These are phyloP conservation scores for Heterodera schachtii DNA, from an alignment of 1,140 invertebrate genomes.

Conservation along the genomic window DNA sequence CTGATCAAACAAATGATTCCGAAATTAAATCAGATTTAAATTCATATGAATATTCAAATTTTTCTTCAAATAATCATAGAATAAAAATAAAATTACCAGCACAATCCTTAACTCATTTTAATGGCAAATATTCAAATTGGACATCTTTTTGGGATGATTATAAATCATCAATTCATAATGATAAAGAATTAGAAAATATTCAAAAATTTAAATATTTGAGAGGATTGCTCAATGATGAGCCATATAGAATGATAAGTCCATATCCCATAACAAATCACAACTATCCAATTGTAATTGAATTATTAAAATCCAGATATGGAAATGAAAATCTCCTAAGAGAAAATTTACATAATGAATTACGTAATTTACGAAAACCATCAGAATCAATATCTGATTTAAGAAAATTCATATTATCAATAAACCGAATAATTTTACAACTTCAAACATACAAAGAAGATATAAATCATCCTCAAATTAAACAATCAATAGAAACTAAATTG, in stretches of 20 bases:
- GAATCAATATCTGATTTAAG: not conserved
- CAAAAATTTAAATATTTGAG: not conserved
- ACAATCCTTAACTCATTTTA: not conserved
- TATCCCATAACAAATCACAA: not conserved
- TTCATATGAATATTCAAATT: too few relatives aligned
- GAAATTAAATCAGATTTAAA: too few relatives aligned
- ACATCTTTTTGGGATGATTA: not conserved
- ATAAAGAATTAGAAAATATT: not conserved
- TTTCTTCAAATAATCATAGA: not conserved
- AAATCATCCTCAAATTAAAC: not conserved
- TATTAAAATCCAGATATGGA: not conserved
- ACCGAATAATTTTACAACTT: not conserved
- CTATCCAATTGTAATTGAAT: not conserved
- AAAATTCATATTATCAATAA: not conserved
- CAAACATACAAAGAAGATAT: not conserved
- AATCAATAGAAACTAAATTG: not conserved
- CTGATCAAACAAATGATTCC: not conserved
- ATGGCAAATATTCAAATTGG: not conserved
- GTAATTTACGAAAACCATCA: not conserved
- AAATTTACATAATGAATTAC: not conserved
- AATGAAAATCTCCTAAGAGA: not conserved
- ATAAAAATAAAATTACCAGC: not conserved
- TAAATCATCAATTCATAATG: not conserved
- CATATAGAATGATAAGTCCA: not conserved
- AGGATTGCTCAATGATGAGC: not conserved